A percentile compares a stretch with the other conserved stretches of the same genome.
Evolutionary conservation across 2,888 invertebrate species (phyloP).

Genomic region (Lamellibrachia satsuma): DNA sequence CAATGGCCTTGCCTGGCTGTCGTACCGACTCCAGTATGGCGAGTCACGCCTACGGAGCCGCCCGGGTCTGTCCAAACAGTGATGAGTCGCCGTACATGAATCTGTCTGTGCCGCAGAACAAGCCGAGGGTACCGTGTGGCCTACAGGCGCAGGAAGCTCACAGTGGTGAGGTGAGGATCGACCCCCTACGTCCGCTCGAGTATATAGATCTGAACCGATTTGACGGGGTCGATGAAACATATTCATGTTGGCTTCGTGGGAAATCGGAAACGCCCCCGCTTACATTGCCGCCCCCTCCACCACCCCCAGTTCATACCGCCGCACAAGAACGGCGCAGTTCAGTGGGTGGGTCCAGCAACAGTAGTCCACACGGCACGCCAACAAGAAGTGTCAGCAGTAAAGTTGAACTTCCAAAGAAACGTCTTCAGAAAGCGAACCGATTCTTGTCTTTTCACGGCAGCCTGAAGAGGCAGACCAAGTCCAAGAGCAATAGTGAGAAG

Average conservation of each 20-base stretch:
- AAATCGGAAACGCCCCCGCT: not conserved
- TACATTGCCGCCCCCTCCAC: not conserved
- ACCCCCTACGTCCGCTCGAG: constrained; percentile 35
- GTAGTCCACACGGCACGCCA: not conserved
- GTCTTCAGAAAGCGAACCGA: not conserved
- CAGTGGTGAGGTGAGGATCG: constrained; percentile 22
- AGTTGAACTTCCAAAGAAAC: not conserved
- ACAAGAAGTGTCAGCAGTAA: not conserved
- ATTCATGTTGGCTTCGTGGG: constrained; percentile 24
- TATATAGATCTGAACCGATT: constrained; percentile 37
- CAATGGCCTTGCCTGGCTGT: not conserved
- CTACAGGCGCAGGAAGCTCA: constrained; percentile 6
- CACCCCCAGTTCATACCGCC: not conserved
- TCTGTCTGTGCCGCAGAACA: not conserved
- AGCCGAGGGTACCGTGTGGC: not conserved
- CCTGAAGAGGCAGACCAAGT: not conserved
- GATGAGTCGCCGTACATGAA: constrained; percentile 13
- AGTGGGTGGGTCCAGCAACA: not conserved
- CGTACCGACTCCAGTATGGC: not conserved
- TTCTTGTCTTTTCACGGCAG: not conserved
- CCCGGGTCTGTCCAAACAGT: not conserved
- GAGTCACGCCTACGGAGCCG: not conserved
- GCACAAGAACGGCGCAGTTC: not conserved
- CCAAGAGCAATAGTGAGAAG: not conserved
- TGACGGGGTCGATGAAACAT: constrained; percentile 35